Conservation (phyloP, 2,888 invertebrate genomes). For the Apeira syringaria region DNA sequence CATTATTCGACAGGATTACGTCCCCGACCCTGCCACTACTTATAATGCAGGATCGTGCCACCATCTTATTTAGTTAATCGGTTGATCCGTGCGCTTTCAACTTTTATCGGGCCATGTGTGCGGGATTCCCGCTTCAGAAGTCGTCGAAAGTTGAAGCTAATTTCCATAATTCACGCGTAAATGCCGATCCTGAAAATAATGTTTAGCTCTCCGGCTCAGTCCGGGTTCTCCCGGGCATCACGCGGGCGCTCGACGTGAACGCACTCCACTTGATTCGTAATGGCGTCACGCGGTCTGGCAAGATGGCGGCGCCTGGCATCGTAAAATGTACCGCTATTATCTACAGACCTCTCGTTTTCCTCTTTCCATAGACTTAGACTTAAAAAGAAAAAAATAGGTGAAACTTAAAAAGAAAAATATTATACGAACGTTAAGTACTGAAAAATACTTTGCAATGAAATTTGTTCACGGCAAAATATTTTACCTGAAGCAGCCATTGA, state of each 20-base stretch:
- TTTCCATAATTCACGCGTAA: slow-evolving; percentile 24
- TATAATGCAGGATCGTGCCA: slow-evolving; percentile 42
- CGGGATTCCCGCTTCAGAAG: slow-evolving; percentile 6
- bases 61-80: slow-evolving; percentile 43
- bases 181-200: slow-evolving; percentile 41
- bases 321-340: slow-evolving; percentile 58
- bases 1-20: slow-evolving; percentile 7
- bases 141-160: slow-evolving; percentile 7
- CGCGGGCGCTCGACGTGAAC: slow-evolving; percentile 44
- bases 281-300: slow-evolving; percentile 82
- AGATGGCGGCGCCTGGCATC: slow-evolving; percentile 65
- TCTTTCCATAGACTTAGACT: slow-evolving; percentile 44
- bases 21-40: slow-evolving; percentile 29
- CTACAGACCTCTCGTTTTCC: slow-evolving; percentile 52
- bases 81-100: slow-evolving; percentile 29
- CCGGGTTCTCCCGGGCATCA: slow-evolving; percentile 5
- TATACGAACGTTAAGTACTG: slow-evolving; percentile 31
- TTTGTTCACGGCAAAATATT: background rate
- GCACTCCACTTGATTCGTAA: slow-evolving; percentile 65
- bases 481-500: background rate
- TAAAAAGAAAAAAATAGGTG: slow-evolving; percentile 34
- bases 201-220: slow-evolving; percentile 16
- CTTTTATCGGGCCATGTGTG: slow-evolving; percentile 19
- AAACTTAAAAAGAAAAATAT: slow-evolving; percentile 35
- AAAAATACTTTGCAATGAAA: slow-evolving; percentile 9